These are phyloP conservation scores for Seira ritae DNA, from an alignment of 2,888 invertebrate species.

Conservation along the genomic window DNA sequence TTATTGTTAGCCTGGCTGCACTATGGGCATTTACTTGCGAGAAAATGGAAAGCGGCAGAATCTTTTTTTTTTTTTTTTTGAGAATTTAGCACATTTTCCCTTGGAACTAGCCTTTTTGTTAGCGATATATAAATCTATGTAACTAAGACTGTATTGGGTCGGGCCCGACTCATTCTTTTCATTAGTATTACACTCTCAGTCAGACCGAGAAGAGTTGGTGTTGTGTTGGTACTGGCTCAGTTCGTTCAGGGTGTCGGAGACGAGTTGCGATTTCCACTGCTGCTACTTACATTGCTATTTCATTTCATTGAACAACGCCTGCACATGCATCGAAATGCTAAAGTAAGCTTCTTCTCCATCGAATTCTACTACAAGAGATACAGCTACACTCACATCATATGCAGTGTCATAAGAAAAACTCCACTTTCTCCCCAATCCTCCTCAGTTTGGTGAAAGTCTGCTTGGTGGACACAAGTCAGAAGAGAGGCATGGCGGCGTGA, in stretches of 20 bases:
- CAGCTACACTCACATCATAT: neutral
- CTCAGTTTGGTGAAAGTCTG: conserved; percentile 48
- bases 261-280: too few relatives aligned
- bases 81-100: neutral
- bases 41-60: neutral
- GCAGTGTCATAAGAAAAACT: conserved; percentile 51
- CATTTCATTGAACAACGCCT: too few relatives aligned
- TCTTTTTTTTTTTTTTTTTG: too few relatives aligned
- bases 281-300: too few relatives aligned
- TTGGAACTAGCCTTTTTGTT: neutral
- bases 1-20: too few relatives aligned
- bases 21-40: neutral
- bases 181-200: neutral
- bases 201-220: neutral
- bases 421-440: conserved; percentile 12
- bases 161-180: neutral
- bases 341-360: neutral
- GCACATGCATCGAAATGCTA: conserved; percentile 19
- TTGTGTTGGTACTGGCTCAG: too few relatives aligned
- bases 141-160: too few relatives aligned
- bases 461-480: conserved; percentile 39
- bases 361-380: neutral
- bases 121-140: too few relatives aligned
- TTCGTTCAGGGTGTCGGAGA: too few relatives aligned
- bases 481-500: conserved; percentile 19